Percentiles rank a stretch among this genome's conserved stretches.
Conservation (phyloP, 2,113 vertebrate genomes). For the Saguinus imperator region DNA sequence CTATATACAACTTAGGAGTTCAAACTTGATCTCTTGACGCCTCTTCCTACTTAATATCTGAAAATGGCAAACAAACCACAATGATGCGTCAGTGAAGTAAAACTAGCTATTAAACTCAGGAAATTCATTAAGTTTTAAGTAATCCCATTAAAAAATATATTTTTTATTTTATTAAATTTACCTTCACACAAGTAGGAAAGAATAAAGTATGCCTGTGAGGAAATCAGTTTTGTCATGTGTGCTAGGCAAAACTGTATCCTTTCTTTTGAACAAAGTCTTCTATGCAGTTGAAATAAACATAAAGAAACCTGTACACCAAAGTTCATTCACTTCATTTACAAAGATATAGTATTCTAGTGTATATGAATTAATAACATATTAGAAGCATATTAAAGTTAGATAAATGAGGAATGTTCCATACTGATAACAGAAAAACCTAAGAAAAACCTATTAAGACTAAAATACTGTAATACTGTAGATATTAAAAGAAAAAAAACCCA, state of each 20-base stretch:
- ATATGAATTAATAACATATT: neutral
- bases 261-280: neutral
- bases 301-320: neutral
- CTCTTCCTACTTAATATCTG: neutral
- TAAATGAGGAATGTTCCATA: neutral
- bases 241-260: neutral
- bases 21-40: neutral
- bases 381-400: neutral
- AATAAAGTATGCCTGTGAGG: neutral
- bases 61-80: neutral
- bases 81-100: neutral
- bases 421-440: neutral
- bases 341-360: neutral
- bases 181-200: neutral
- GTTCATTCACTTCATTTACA: neutral
- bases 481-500: neutral
- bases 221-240: neutral
- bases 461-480: neutral
- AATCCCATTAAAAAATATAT: neutral
- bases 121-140: neutral
- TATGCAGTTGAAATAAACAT: constrained; percentile 14
- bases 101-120: neutral
- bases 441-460: neutral
- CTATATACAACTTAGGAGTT: neutral
- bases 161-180: neutral